Evolutionary conservation across 2,797 vertebrate species (phyloP).

Genomic region (Alectoris magna): DNA sequence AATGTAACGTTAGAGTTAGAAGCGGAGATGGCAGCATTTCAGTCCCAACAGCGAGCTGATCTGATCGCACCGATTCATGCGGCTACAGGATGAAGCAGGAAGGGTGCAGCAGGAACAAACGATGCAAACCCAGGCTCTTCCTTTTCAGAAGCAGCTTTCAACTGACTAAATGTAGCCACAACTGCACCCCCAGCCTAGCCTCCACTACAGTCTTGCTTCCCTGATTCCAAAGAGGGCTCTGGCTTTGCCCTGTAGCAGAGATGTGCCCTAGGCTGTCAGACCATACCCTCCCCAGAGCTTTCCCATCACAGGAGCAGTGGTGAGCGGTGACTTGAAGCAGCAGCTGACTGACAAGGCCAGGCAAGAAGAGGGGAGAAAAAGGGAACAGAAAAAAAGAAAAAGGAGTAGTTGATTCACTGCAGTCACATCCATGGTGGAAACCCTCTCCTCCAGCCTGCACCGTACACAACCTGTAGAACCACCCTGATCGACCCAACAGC

Average conservation of each 20-base stretch:
- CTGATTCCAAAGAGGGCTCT: not conserved
- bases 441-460: not conserved
- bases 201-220: not conserved
- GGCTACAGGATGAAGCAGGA: not conserved
- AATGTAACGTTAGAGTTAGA: not conserved
- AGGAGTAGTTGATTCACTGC: not conserved
- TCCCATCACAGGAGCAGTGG: not conserved
- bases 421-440: not conserved
- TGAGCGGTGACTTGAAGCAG: not conserved
- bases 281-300: not conserved
- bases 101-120: not conserved
- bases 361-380: not conserved
- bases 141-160: not conserved
- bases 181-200: not conserved
- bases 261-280: not conserved
- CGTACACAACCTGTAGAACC: not conserved
- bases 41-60: not conserved
- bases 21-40: not conserved
- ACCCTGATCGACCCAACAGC: not conserved
- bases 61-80: rapidly evolving
- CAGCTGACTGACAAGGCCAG: not conserved
- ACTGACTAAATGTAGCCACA: not conserved
- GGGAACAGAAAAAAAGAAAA: not conserved
- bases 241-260: not conserved
- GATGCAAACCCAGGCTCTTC: not conserved